Evolutionary conservation across 2,797 vertebrate species (phyloP).

Genomic region (Psittacula echo): DNA sequence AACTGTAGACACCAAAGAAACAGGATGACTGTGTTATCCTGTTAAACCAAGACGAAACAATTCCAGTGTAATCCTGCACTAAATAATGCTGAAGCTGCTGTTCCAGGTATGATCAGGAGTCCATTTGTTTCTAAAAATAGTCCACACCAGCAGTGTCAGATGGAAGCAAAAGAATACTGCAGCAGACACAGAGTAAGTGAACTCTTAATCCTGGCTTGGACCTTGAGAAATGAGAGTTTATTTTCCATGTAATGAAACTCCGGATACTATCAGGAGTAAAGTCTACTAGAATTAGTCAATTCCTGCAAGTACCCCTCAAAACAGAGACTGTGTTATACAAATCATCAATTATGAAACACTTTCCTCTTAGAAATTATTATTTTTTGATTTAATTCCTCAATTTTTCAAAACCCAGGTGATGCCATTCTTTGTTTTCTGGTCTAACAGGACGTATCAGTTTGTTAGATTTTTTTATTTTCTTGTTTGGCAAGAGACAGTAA

Average conservation of each 20-base stretch:
- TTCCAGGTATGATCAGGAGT: neutral
- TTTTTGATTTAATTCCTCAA: neutral
- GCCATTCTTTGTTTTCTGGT: neutral
- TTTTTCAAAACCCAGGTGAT: neutral
- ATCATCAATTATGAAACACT: neutral
- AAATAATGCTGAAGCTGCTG: neutral
- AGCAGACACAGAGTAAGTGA: slow-evolving; percentile 27
- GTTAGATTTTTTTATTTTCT: neutral
- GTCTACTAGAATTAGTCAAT: neutral
- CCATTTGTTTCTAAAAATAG: neutral
- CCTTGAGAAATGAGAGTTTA: slow-evolving; percentile 41
- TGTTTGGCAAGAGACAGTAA: slow-evolving; percentile 30
- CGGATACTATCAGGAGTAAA: neutral
- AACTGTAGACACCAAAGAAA: neutral
- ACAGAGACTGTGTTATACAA: neutral
- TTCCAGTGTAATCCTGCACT: neutral
- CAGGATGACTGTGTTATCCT: neutral
- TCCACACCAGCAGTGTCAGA: neutral
- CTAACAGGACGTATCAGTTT: neutral
- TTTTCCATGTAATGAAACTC: slow-evolving; percentile 28
- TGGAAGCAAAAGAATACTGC: neutral
- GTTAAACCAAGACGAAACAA: neutral
- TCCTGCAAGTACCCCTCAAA: neutral
- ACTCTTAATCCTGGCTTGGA: slow-evolving; percentile 12
- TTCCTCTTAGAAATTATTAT: neutral